Evolutionary conservation across 2,888 invertebrate species (phyloP), one percentile per base, ranked within the genome.

Genomic region (Xanthia icteritia): DNA sequence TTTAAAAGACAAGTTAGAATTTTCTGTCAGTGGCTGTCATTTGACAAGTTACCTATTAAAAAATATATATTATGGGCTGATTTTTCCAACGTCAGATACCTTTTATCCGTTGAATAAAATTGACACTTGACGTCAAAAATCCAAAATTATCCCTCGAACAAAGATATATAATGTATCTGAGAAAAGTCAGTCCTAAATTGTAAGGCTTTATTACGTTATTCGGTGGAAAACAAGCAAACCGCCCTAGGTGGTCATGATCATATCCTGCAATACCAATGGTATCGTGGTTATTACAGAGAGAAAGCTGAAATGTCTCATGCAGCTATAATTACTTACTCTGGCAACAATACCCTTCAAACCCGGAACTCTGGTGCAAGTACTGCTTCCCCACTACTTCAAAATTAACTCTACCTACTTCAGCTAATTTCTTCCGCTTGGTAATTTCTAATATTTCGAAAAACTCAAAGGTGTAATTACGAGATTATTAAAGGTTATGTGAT

Each of bases 401-500:
- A 51, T 20, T 20, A 5, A 73, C 20, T 42, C 1, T 39, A 51
- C 20, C 2, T 27, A 8, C 11, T 17, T 17, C 48, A 39, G 11
- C 42, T 51, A 51, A 20, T 51, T 51, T 51, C 51, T 51, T 20
- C 20, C 2, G 20, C 20, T 51, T 20, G 20, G 6, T 20, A 20
- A 51, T 51, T 20, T n/a, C 15, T 48, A 11, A 17, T 51, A 56
- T 23, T 17, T 48, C 23, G 45, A 36, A 65, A 51, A 54, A 65
- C n/a, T 77, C 36, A 64, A 77, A 45, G 5, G 13, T 42, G 45
- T 77, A 77, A 86, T 83, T 85, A 77, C 63, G 63, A 65, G 71
- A 63, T 70, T 76, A 70, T 23, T 80, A 65, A 68, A 63, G 61
- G 63, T 61, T 77, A 42, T 51, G 81, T 87, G 85, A 87, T 85